Conservation (phyloP, 2,888 invertebrate species). For the Eugnorisma glareosa region DNA sequence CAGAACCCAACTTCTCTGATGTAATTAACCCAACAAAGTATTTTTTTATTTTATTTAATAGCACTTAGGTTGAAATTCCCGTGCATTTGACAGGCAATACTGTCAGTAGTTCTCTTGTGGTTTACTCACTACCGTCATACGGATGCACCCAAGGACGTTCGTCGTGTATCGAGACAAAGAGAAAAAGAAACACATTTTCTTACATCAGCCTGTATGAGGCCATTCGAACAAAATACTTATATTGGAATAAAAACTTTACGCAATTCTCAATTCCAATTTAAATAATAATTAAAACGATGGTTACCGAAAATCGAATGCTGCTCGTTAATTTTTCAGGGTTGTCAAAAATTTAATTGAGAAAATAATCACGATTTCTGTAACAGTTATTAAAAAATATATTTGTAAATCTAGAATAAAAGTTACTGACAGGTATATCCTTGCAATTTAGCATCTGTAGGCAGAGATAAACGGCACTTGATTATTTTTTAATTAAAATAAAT, state of each 20-base stretch:
- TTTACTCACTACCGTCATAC: conserved; percentile 39
- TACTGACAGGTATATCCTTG: conserved; percentile 41
- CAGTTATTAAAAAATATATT: neutral
- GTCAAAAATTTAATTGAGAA: conserved; percentile 10
- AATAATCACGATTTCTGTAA: neutral
- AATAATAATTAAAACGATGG: conserved; percentile 36
- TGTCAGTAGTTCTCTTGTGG: conserved; percentile 1
- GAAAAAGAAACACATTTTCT: conserved; percentile 38
- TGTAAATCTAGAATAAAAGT: conserved; percentile 12
- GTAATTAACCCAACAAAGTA: neutral
- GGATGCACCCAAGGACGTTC: conserved; percentile 61
- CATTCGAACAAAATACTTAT: conserved; percentile 17
- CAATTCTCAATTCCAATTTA: conserved; percentile 40
- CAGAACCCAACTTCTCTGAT: neutral
- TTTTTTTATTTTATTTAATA: neutral
- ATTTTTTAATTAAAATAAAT: conserved; percentile 38
- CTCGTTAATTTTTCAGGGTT: conserved; percentile 47
- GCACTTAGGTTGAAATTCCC: conserved; percentile 1
- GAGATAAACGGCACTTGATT: conserved; percentile 33
- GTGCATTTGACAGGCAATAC: neutral
- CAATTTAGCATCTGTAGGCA: conserved; percentile 36
- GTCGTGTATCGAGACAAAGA: conserved; percentile 46
- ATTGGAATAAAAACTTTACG: conserved; percentile 25
- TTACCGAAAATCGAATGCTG: conserved; percentile 35
- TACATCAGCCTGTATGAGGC: conserved; percentile 27